These are phyloP conservation scores for Panzeria rudis DNA, from an alignment of 2,888 invertebrate species.

Conservation along the genomic window DNA sequence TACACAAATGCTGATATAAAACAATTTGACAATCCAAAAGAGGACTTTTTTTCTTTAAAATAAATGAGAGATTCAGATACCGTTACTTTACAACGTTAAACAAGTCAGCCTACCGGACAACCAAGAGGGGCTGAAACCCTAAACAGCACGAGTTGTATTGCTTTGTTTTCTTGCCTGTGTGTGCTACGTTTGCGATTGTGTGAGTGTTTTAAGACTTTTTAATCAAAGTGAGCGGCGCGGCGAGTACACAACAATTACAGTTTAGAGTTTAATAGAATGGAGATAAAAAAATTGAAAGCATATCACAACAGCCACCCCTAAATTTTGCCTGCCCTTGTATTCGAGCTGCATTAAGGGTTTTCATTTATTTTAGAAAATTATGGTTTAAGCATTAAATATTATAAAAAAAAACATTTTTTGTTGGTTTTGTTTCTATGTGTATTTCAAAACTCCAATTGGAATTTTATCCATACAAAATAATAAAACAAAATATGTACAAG, in stretches of 20 bases:
- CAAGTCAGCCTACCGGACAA: constrained; percentile 10
- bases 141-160: constrained; percentile 63
- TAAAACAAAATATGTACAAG: neutral
- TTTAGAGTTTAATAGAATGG: constrained; percentile 49
- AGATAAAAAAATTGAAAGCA: constrained; percentile 43
- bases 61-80: constrained; percentile 62
- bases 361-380: constrained; percentile 59
- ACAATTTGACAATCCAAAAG: constrained; percentile 64
- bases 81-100: constrained; percentile 57
- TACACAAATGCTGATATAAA: constrained; percentile 17
- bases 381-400: constrained; percentile 63
- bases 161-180: constrained; percentile 12
- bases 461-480: constrained; percentile 38
- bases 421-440: constrained; percentile 25
- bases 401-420: constrained; percentile 26
- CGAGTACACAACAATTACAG: constrained; percentile 55
- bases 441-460: constrained; percentile 65
- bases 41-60: constrained; percentile 47
- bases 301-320: constrained; percentile 40
- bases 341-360: constrained; percentile 54
- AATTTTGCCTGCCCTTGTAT: constrained; percentile 24
- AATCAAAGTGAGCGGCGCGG: constrained; percentile 65
- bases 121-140: constrained; percentile 66
- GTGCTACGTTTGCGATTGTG: constrained; percentile 8
- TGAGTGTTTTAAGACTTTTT: constrained; percentile 59